Evolutionary conservation across 2,113 vertebrate genomes (phyloP), one percentile per base, ranked within the genome.

Genomic region (Fukomys damarensis): DNA sequence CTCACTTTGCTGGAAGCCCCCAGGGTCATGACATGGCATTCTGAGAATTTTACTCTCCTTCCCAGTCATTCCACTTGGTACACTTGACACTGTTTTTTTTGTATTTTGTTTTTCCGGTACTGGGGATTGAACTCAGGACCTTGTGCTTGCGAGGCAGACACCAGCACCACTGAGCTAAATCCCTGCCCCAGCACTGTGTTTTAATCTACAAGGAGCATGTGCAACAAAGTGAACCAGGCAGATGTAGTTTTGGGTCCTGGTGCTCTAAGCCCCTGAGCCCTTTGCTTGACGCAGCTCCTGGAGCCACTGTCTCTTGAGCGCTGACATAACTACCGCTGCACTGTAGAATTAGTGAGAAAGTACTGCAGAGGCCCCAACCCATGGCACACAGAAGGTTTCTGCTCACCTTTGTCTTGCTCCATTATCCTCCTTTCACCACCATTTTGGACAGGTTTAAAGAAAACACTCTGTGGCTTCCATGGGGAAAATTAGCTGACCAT

Each of bases 371-470:
- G 52, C 38, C 56, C 41, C 30, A 19, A 24, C 24, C n/a, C 46
- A 41, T 5, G 7, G 3, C 66, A 56, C 4, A 19, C 59, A 30
- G 0, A 28, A n/a, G 43, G 59, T 90, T 84, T 43, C 80, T 63
- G 17, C 46, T 66, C 76, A 17, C n/a, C 46, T 43, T 58, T 61
- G 52, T 89, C 41, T 24, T 74, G n/a, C 58, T 72, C 70, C 54
- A 35, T 2, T 6, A 49, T 49, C 65, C 85, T 63, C 59, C 70
- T 63, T 92, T 72, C 63, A 52, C 92, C 54, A 8, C 82, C 43
- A 65, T 41, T 95, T 91, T 89, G 79, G 30, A 95, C 82, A 38
- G n/a, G 58, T 92, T 91, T 95, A 82, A 72, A 92, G 77, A 65
- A 70, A 91, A 74, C 35, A 30, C 59, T 58, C n/a, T 65, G 74